Conservation (phyloP, 2,113 vertebrate species). For the Hippolais icterina region DNA sequence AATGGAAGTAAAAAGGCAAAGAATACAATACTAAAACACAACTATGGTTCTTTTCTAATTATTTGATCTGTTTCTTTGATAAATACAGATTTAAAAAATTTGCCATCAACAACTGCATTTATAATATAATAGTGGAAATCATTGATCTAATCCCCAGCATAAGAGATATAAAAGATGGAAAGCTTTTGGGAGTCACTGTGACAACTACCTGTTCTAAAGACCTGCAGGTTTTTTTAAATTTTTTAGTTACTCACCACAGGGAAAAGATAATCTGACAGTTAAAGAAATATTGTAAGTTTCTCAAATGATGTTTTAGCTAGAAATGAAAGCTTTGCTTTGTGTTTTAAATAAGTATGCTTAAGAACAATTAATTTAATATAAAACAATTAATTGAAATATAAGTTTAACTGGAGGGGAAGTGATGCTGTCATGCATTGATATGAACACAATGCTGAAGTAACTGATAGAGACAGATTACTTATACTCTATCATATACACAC, state of each 20-base stretch:
- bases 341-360: neutral
- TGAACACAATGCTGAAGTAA: neutral
- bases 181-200: neutral
- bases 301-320: neutral
- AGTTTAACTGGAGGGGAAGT: neutral
- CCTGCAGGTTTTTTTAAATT: neutral
- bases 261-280: neutral
- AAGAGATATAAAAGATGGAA: neutral
- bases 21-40: neutral
- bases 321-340: neutral
- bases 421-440: neutral
- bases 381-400: too few species aligned
- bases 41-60: neutral
- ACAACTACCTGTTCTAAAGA: neutral
- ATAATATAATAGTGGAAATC: neutral
- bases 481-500: neutral
- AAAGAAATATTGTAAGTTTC: neutral
- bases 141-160: neutral
- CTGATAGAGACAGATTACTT: neutral
- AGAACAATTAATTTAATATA: neutral
- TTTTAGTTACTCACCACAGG: neutral
- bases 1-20: neutral
- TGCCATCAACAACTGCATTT: neutral
- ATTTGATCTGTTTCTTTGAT: neutral
- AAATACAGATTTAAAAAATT: neutral